phyloP scores from a whole-genome alignment of 2,113 vertebrate species.

The Lepus americanus region DNA sequence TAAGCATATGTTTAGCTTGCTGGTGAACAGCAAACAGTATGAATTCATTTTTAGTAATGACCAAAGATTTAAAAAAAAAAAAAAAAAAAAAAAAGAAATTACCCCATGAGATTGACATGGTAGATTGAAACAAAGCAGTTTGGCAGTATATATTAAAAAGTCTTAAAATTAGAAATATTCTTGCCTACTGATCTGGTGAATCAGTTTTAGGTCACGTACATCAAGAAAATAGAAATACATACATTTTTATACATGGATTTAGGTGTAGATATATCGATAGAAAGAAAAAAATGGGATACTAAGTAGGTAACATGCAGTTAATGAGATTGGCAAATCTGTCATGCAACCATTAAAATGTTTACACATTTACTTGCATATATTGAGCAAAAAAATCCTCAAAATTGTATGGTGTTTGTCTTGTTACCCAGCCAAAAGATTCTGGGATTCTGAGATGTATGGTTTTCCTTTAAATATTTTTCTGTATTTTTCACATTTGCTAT shows the following conservation, averaged over 20 bases:
- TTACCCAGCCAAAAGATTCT: conserved; percentile 29
- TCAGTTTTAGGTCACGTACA: conserved; percentile 1
- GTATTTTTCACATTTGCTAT: conserved; percentile 30
- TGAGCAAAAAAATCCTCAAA: neutral
- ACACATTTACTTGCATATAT: neutral
- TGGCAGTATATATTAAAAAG: neutral
- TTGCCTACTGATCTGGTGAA: neutral
- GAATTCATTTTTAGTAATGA: conserved; percentile 13
- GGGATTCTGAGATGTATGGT: neutral
- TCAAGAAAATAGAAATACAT: neutral
- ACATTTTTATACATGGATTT: neutral
- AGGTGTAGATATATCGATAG: neutral
- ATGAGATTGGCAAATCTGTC: neutral
- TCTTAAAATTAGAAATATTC: neutral
- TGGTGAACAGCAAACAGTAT: neutral
- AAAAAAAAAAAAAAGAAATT: neutral
- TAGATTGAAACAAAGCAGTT: neutral
- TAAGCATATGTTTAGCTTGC: neutral
- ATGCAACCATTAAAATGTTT: neutral
- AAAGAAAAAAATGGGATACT: neutral
- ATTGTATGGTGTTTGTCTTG: neutral
- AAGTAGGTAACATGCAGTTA: neutral
- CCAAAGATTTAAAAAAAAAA: conserved; percentile 8
- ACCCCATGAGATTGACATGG: neutral
- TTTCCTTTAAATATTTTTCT: conserved; percentile 42